Evolutionary conservation across 2,888 invertebrate genomes (phyloP).

Genomic region (Eulithis testata): DNA sequence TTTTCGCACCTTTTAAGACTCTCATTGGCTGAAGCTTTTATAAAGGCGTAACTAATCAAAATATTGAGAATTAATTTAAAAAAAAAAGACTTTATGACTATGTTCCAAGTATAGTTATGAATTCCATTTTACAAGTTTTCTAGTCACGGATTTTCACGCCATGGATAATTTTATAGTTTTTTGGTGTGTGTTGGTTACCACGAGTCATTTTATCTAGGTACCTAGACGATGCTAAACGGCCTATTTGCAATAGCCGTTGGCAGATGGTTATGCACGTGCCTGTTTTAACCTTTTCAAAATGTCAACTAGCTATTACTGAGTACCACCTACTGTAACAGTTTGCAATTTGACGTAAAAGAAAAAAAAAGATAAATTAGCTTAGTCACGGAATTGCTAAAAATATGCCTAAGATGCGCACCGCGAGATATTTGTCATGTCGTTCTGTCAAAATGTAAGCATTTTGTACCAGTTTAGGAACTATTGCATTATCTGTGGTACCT

Average conservation of each 20-base stretch:
- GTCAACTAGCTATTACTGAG: constrained; percentile 41
- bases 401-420: too few relatives aligned
- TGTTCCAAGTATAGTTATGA: too few relatives aligned
- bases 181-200: neutral
- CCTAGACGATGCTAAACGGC: constrained; percentile 25
- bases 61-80: too few relatives aligned
- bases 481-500: too few relatives aligned
- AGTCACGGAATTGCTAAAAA: neutral
- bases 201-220: constrained; percentile 1
- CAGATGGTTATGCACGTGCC: constrained; percentile 59
- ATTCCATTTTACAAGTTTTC: neutral
- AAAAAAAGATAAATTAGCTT: neutral
- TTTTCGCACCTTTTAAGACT: too few relatives aligned
- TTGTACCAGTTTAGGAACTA: too few relatives aligned
- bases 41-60: too few relatives aligned
- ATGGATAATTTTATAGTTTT: neutral
- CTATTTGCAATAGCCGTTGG: constrained; percentile 53
- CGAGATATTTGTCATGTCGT: too few relatives aligned
- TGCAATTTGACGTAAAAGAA: constrained; percentile 11
- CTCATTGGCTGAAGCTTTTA: too few relatives aligned
- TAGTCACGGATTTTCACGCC: neutral
- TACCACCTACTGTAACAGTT: constrained; percentile 13
- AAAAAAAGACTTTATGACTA: too few relatives aligned
- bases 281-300: constrained; percentile 53
- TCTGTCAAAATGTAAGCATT: too few relatives aligned